Percentiles rank a stretch among this genome's conserved stretches.
These are phyloP conservation scores for Cassiopea andromeda DNA, from an alignment of 30 jellyfish, hydroid and myxozoan genomes.

Conservation along the genomic window DNA sequence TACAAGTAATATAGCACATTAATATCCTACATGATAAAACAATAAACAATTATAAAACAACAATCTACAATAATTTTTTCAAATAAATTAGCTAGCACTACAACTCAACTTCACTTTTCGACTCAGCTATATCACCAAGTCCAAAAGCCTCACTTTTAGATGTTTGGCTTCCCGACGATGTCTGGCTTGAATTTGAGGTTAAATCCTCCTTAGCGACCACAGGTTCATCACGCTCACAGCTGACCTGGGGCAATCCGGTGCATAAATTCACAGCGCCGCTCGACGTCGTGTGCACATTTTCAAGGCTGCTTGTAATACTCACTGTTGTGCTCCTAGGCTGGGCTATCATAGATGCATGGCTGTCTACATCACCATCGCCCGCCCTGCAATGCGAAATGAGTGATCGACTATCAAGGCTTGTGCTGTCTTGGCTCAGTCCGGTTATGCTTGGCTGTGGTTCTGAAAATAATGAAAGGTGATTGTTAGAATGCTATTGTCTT, in stretches of 20 bases:
- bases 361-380: slow-evolving; percentile 93
- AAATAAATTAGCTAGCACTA: not conserved
- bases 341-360: slow-evolving; percentile 96
- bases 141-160: slow-evolving; percentile 12
- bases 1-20: too few relatives aligned
- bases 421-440: slow-evolving; percentile 94
- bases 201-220: slow-evolving; percentile 35
- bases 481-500: too few relatives aligned
- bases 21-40: not conserved
- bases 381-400: slow-evolving; percentile 84
- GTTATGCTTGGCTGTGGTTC: slow-evolving; percentile 97
- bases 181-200: slow-evolving; percentile 29
- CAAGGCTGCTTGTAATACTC: slow-evolving; percentile 94
- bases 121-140: slow-evolving; percentile 7
- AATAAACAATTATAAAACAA: not conserved
- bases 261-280: slow-evolving; percentile 70
- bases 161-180: slow-evolving; percentile 23
- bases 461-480: slow-evolving; percentile 7
- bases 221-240: slow-evolving; percentile 79
- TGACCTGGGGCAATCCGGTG: slow-evolving; percentile 86
- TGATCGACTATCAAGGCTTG: slow-evolving; percentile 94
- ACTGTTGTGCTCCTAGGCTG: slow-evolving; percentile 98
- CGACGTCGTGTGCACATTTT: slow-evolving; percentile 78
- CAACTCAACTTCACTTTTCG: not conserved
- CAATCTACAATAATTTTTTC: not conserved